Base-by-base conservation (phyloP, 1,140 invertebrate genomes). In the Diabrotica virgifera region DNA sequence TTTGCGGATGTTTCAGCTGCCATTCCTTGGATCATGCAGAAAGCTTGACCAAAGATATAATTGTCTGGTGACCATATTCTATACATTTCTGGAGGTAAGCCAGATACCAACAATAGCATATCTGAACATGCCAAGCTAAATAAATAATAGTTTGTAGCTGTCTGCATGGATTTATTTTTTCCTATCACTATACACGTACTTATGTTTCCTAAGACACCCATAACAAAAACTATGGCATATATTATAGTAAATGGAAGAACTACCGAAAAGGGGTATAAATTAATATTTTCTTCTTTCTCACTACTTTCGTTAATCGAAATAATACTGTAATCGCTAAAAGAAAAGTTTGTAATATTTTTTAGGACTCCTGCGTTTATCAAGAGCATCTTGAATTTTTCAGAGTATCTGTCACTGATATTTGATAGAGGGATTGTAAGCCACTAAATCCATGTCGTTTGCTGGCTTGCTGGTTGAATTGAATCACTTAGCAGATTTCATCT, bases 121-220 rank as follows among this genome's bases (percentile, higher is more conserved):
- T 97, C 95, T 6, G 93, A 93, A 13, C 96, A 84, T 5, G 94
- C 93, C 71, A 97, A 80, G 76, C 89, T 93, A 78, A 96, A 94
- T 5, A 95, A 80, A 72, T 94, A 94, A 73, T 89, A 94, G 78
- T 95, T 95, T 5, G 90, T 91, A 2, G 90, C 88, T 0, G 89
- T 91, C 76, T 91, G 90, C 88, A 95, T 90, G n/a, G 86, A 89
- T 53, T 87, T 87, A 74, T 94, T 94, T 9, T 86, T 80, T 0
- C 87, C 83, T 14, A 96, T 95, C 6, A 96, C 93, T 46, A 94
- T 81, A 75, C 93, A 95, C 6, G 92, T 95, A 71, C 88, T 89
- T 6, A 92, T 80, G 76, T 96, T 96, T 7, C 94, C 94, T 52
- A 94, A 74, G 1, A 94, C 81, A n/a, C 93, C 93, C 1, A 88